Evolutionary conservation across 2,797 vertebrate species (phyloP), one percentile per base, ranked within the genome.

Genomic region (Sternotherus odoratus): DNA sequence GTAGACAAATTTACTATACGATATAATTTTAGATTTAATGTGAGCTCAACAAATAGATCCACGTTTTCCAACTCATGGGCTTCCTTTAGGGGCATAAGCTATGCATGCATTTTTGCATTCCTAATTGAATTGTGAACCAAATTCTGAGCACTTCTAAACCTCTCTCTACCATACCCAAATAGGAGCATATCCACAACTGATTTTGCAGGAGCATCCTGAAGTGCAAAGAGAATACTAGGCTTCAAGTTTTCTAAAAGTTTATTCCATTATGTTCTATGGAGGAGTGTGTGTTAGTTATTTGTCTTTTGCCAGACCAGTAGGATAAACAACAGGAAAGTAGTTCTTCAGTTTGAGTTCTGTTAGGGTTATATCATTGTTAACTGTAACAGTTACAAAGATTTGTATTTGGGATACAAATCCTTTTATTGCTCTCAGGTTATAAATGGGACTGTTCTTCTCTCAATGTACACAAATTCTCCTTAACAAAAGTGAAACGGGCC

Each of bases 81-180:
- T 33, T 46, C 39, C 78, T 91, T 48, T 6, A 43, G 23, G 12
- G 6, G 39, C 24, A 46, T 74, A 74, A 24, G 5, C 24, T 26
- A 12, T 43, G 9, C 54, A 86, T 23, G 89, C 84, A 88, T 94
- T 78, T 56, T 85, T 83, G 4, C 83, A 43, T 85, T 85, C 51
- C 85, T 57, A 93, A 90, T 21, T 85, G 46, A 95, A 77, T 72
- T 77, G 89, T 50, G 5, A 90, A 88, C 90, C 85, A 87, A 93
- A 93, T 94, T 92, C 88, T 26, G 92, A 95, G 72, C 84, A 87
- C 28, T 17, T 78, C 51, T 92, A 92, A 92, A 83, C n/a, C 86
- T 85, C 28, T 53, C 13, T 28, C 23, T 84, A 12, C 5, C 63
- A 53, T 85, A 30, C 83, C 87, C 89, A 91, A 85, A 75, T 49